These are phyloP conservation scores for Thelaira solivaga DNA, from an alignment of 2,888 invertebrate species.

Conservation along the genomic window DNA sequence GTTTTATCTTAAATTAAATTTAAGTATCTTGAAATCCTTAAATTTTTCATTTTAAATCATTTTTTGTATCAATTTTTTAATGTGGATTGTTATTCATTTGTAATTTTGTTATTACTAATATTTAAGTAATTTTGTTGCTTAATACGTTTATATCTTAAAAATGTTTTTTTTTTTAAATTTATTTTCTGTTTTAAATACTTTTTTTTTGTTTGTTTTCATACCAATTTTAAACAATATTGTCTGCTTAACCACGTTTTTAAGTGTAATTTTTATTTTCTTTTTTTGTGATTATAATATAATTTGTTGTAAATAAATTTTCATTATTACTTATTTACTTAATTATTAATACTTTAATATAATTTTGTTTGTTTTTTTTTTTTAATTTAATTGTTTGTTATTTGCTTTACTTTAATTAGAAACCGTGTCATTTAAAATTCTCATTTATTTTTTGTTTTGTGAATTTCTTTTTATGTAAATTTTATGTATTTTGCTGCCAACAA, in stretches of 20 bases:
- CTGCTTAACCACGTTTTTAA: slow-evolving; percentile 62
- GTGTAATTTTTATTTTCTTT: no score
- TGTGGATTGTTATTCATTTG: slow-evolving; percentile 59
- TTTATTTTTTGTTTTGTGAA: slow-evolving; percentile 31
- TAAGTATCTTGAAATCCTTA: slow-evolving; percentile 46
- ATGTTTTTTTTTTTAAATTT: slow-evolving; percentile 35
- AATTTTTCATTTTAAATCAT: slow-evolving; percentile 16
- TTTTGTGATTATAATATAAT: slow-evolving; percentile 34
- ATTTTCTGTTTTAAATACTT: slow-evolving; percentile 49
- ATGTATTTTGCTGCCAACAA: slow-evolving; percentile 37
- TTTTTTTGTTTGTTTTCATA: slow-evolving; percentile 58
- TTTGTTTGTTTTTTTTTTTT: slow-evolving; percentile 47
- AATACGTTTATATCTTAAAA: slow-evolving; percentile 31
- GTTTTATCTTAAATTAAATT: slow-evolving; percentile 38
- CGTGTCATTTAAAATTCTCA: slow-evolving; percentile 57
- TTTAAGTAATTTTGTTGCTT: slow-evolving; percentile 29
- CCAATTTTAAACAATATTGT: slow-evolving; percentile 76
- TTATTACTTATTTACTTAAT: slow-evolving; percentile 29
- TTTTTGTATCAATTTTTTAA: slow-evolving; percentile 55
- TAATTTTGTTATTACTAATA: slow-evolving; percentile 50
- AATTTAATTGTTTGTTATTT: slow-evolving; percentile 46
- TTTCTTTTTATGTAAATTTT: slow-evolving; percentile 8
- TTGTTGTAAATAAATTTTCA: slow-evolving; percentile 52
- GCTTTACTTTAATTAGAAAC: slow-evolving; percentile 52
- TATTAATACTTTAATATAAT: slow-evolving; percentile 36